Percentiles rank a stretch among this genome's conserved stretches.
phyloP scores from a whole-genome alignment of 2,113 vertebrate genomes.

The Glareola pratincola region DNA sequence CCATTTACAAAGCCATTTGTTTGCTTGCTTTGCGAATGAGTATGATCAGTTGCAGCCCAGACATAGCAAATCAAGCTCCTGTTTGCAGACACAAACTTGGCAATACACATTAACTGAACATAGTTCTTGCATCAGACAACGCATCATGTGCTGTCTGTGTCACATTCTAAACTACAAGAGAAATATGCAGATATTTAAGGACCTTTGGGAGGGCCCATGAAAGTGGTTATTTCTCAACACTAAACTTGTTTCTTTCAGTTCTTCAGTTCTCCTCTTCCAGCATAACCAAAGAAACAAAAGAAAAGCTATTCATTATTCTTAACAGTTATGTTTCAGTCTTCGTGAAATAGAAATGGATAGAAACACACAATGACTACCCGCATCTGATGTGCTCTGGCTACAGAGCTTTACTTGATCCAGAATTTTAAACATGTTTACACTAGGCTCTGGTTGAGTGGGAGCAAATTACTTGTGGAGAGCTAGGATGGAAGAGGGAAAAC shows the following conservation, averaged over 20 bases:
- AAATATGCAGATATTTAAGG: background rate
- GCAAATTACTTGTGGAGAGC: background rate
- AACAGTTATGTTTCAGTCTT: background rate
- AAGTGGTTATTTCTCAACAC: background rate
- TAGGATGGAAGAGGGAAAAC: background rate
- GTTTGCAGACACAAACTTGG: background rate
- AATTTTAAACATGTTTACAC: background rate
- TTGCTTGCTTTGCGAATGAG: background rate
- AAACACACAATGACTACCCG: background rate
- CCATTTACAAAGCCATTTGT: background rate
- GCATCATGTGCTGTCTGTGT: background rate
- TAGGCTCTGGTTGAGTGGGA: background rate
- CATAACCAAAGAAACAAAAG: background rate
- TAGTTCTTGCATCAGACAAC: slow-evolving; percentile 18
- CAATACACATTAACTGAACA: background rate
- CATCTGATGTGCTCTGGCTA: background rate
- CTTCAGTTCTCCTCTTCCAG: background rate
- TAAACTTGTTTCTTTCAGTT: background rate
- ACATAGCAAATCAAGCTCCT: background rate
- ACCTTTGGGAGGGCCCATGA: background rate
- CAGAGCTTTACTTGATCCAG: background rate
- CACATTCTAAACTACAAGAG: background rate
- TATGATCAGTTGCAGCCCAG: background rate
- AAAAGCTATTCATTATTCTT: background rate
- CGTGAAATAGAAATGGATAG: background rate